phyloP scores from a whole-genome alignment of 1,140 invertebrate genomes.

The Harpegnathos saltator region DNA sequence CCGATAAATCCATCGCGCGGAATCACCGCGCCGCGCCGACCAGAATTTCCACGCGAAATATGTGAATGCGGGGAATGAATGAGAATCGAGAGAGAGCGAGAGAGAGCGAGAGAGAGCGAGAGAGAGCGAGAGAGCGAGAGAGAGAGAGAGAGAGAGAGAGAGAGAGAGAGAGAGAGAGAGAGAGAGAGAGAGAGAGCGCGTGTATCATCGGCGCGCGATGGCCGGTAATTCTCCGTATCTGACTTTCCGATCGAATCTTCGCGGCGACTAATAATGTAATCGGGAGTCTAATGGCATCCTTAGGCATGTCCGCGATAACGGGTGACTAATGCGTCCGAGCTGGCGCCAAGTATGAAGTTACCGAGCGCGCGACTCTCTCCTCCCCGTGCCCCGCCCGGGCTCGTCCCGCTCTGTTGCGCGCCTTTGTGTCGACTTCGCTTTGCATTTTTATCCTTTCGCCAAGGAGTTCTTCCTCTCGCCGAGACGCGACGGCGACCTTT shows the following conservation, averaged over 20 bases:
- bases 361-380: conserved; percentile 6
- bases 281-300: conserved; percentile 57
- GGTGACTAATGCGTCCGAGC: conserved; percentile 33
- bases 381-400: neutral
- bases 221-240: conserved; percentile 50
- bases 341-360: neutral
- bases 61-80: conserved; percentile 21
- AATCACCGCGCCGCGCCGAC: neutral
- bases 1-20: conserved; percentile 5
- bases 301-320: conserved; percentile 45
- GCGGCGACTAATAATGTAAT: conserved; percentile 56
- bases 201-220: conserved; percentile 51
- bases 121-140: too few species aligned
- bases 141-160: too few species aligned
- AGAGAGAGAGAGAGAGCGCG: neutral
- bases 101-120: too few species aligned
- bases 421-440: neutral
- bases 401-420: neutral
- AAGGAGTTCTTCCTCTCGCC: neutral
- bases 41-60: conserved; percentile 32
- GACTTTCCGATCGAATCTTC: conserved; percentile 49
- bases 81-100: conserved; percentile 11
- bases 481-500: too few species aligned
- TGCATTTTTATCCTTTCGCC: conserved; percentile 37
- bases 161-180: too few species aligned